Percentiles rank a stretch among this genome's conserved stretches.
Conservation (phyloP, 2,888 invertebrate species). For the Apoda limacodes region DNA sequence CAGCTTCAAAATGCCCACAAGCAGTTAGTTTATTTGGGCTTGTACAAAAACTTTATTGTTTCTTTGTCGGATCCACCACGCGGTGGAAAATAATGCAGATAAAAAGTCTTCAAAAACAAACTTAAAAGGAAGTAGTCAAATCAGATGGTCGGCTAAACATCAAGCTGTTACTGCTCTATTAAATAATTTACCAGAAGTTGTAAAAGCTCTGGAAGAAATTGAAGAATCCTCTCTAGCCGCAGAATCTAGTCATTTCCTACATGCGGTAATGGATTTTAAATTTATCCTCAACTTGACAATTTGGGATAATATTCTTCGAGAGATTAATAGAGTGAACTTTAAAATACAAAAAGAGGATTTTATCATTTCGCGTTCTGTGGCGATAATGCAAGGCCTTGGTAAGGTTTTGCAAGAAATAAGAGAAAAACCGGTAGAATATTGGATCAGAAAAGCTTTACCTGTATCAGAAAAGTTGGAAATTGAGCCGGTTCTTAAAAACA, state of each 20-base stretch:
- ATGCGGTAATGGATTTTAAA: slow-evolving; percentile 16
- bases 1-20: slow-evolving; percentile 20
- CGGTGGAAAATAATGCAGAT: slow-evolving; percentile 21
- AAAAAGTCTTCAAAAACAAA: slow-evolving; percentile 17
- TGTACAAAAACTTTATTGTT: slow-evolving; percentile 22
- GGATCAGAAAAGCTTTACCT: too few relatives aligned
- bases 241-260: slow-evolving; percentile 19
- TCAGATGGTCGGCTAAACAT: slow-evolving; percentile 20
- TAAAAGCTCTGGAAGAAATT: slow-evolving; percentile 16
- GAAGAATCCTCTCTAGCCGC: slow-evolving; percentile 16
- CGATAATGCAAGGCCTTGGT: too few relatives aligned
- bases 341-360: slow-evolving; percentile 14
- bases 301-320: slow-evolving; percentile 20
- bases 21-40: slow-evolving; percentile 22
- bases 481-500: too few relatives aligned
- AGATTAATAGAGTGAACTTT: slow-evolving; percentile 18
- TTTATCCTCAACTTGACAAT: slow-evolving; percentile 19
- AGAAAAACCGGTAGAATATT: too few relatives aligned
- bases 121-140: slow-evolving; percentile 19
- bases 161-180: slow-evolving; percentile 19
- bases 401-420: too few relatives aligned
- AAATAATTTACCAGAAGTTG: slow-evolving; percentile 17
- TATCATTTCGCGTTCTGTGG: slow-evolving; percentile 16
- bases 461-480: too few relatives aligned
- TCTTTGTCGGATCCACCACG: slow-evolving; percentile 21